Evolutionary conservation across 2,113 vertebrate genomes (phyloP).

Genomic region (Potamarius usumacintae): DNA sequence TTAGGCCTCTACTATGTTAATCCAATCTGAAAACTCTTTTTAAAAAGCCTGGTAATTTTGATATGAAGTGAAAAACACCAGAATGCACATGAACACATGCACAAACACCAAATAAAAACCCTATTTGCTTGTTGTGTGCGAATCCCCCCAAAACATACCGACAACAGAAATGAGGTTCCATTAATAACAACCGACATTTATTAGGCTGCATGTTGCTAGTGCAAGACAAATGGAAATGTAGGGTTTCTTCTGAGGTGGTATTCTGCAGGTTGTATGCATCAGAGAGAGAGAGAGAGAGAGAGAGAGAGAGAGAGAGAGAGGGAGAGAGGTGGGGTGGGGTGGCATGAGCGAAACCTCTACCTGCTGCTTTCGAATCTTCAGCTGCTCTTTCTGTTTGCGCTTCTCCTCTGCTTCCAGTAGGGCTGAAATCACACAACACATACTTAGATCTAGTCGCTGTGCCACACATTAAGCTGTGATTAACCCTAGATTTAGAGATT

Average conservation of each 20-base stretch:
- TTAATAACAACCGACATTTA: neutral
- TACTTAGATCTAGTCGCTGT: neutral
- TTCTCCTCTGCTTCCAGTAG: slow-evolving; percentile 93
- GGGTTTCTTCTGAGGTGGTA: neutral
- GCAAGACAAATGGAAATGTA: neutral
- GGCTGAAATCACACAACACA: slow-evolving; percentile 73
- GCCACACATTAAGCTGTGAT: neutral
- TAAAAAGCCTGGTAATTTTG: neutral
- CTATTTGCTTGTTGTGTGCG: neutral
- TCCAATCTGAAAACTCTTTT: neutral
- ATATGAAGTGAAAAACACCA: neutral
- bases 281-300: too few species aligned
- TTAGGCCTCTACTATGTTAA: neutral
- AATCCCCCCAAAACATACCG: neutral
- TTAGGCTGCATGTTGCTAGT: neutral
- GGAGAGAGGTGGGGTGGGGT: too few species aligned
- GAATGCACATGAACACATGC: neutral
- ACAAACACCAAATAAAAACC: neutral
- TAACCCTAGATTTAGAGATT: neutral
- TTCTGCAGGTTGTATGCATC: neutral
- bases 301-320: too few species aligned
- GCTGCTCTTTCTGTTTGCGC: slow-evolving; percentile 90
- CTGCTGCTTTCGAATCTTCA: slow-evolving; percentile 96
- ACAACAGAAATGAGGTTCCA: neutral
- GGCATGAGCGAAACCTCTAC: slow-evolving; percentile 65